A percentile compares a stretch with the other conserved stretches of the same genome.
phyloP scores from a whole-genome alignment of 2,888 invertebrate genomes.

The Resseliella maxima region DNA sequence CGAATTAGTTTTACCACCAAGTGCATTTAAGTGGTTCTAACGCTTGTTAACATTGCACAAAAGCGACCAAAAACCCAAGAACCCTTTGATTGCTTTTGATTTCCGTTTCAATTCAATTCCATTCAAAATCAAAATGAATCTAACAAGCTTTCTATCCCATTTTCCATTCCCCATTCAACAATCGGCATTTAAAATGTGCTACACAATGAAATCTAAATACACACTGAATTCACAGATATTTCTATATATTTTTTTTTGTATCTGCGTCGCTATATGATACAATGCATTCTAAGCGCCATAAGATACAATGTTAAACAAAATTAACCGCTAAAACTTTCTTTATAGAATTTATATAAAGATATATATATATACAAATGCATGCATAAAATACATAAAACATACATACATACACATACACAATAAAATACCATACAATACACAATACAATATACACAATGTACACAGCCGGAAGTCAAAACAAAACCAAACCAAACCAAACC shows the following conservation, averaged over 20 bases:
- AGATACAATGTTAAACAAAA: background rate
- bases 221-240: background rate
- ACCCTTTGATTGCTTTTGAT: background rate
- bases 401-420: too few relatives aligned
- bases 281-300: background rate
- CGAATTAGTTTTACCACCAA: background rate
- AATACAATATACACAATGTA: background rate
- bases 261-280: too few relatives aligned
- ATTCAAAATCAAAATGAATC: background rate
- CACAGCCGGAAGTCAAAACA: background rate
- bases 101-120: background rate
- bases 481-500: too few relatives aligned
- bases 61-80: background rate
- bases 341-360: too few relatives aligned
- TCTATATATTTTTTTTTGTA: too few relatives aligned
- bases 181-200: background rate
- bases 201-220: too few relatives aligned
- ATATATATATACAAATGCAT: too few relatives aligned
- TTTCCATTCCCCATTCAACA: too few relatives aligned
- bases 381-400: background rate
- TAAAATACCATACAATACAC: background rate
- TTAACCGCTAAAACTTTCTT: background rate
- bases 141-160: background rate
- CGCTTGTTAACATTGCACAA: background rate
- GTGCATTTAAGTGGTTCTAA: background rate